Base-by-base conservation (phyloP, 2,888 invertebrate genomes). In the Erebia aethiops region DNA sequence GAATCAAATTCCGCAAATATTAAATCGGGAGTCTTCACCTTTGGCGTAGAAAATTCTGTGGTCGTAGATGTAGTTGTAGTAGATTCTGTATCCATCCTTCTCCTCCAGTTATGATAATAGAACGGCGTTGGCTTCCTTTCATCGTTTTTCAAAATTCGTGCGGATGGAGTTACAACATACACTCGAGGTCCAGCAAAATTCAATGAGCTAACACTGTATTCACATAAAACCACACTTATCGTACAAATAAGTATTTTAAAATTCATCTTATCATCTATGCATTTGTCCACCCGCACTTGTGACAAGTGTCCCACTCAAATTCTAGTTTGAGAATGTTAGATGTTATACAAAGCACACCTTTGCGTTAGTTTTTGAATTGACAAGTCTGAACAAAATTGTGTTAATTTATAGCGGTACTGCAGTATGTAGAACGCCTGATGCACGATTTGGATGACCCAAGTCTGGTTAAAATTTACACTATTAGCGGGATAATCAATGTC, bases 391-490 rank as follows among this genome's bases (percentile, higher is more conserved):
- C 86, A 81, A 90, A 91, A 83, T 85, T 86, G 85, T 82, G 92
- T 86, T 92, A 93, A 93, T 92, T 93, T 82, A 81, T 92, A 88
- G 89, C 93, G 93, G 93, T 92, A 90, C 87, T 82, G 71, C 67
- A 77, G 82, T 85, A 91, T 90, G 88, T 92, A 78, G 92, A 84
- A 87, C 92, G 80, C 69, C 79, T 79, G 80, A 82, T 77, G 80
- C 91, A 92, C 91, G 91, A 90, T 81, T 79, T 78, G 77, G 80
- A 82, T 85, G 88, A 86, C 85, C 88, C 81, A 78, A 80, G 82
- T 79, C 80, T 75, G 76, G 80, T 80, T 83, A 83, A 85, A 90
- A 90, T 92, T 92, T 88, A 86, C 91, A 90, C 87, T 83, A 83
- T 91, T 92, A 92, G 88, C 89, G 79, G 77, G 78, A 80, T 83